phyloP scores from a whole-genome alignment of 2,113 vertebrate genomes.

The Ophiodon elongatus region DNA sequence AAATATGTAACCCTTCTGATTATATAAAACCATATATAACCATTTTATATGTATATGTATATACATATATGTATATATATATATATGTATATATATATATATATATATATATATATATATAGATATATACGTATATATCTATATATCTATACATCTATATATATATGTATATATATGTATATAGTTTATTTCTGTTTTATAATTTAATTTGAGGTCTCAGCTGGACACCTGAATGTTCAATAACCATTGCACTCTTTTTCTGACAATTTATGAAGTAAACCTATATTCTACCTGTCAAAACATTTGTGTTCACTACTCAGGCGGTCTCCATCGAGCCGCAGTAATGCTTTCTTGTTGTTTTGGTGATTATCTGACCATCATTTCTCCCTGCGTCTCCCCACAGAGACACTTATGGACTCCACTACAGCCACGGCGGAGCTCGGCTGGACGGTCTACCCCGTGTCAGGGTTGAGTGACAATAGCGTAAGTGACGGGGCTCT shows the following conservation, averaged over 20 bases:
- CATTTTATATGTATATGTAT: no score
- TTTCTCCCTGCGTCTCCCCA: slow-evolving; percentile 46
- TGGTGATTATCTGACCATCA: slow-evolving; percentile 48
- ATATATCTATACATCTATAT: no score
- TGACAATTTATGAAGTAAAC: neutral
- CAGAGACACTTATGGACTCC: slow-evolving; percentile 98
- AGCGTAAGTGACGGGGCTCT: slow-evolving; percentile 80
- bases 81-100: no score
- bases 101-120: no score
- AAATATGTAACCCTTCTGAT: neutral
- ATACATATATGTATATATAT: no score
- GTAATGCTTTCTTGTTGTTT: neutral
- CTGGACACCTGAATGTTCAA: neutral
- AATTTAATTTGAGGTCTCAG: neutral
- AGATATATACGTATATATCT: no score
- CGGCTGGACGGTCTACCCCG: slow-evolving; percentile 96
- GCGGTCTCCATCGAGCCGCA: slow-evolving; percentile 1
- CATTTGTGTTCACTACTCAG: neutral
- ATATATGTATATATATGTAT: neutral
- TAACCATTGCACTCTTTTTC: neutral
- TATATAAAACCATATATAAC: no score
- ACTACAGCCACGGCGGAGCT: slow-evolving; percentile 98
- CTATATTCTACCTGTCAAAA: neutral
- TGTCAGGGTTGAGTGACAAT: slow-evolving; percentile 92
- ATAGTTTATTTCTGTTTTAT: no score